phyloP scores from a whole-genome alignment of 2,888 invertebrate species.

The Hirtodrosophila histrioides region DNA sequence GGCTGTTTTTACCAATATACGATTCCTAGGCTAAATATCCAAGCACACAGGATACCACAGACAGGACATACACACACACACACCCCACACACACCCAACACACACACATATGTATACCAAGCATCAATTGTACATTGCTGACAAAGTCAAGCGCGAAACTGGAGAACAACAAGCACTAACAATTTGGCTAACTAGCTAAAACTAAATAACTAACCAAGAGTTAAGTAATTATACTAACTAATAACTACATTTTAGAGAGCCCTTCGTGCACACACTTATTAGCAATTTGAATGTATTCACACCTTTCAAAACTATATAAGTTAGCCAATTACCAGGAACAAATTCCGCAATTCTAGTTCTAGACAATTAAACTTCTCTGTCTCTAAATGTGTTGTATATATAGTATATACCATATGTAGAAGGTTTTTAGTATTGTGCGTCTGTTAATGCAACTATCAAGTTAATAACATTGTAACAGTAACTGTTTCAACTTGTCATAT shows the following conservation, averaged over 20 bases:
- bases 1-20: conserved; percentile 87
- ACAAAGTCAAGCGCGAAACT: conserved; percentile 66
- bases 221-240: conserved; percentile 1
- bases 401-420: conserved; percentile 1
- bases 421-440: conserved; percentile 40
- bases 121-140: conserved; percentile 78
- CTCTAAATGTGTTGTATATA: conserved; percentile 56
- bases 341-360: conserved; percentile 16
- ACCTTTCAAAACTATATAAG: conserved; percentile 17
- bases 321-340: conserved; percentile 29
- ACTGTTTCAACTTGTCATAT: conserved; percentile 52
- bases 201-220: conserved; percentile 17
- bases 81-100: conserved; percentile 17
- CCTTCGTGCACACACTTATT: conserved; percentile 20
- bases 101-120: conserved; percentile 74
- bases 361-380: conserved; percentile 22
- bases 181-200: conserved; percentile 46
- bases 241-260: neutral
- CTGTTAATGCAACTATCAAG: conserved; percentile 33
- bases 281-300: conserved; percentile 29
- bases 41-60: conserved; percentile 14
- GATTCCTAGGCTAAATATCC: conserved; percentile 86
- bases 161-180: conserved; percentile 75
- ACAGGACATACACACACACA: conserved; percentile 16
- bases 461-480: conserved; percentile 19